Conservation (phyloP, 2,113 vertebrate species). For the Vimba vimba region DNA sequence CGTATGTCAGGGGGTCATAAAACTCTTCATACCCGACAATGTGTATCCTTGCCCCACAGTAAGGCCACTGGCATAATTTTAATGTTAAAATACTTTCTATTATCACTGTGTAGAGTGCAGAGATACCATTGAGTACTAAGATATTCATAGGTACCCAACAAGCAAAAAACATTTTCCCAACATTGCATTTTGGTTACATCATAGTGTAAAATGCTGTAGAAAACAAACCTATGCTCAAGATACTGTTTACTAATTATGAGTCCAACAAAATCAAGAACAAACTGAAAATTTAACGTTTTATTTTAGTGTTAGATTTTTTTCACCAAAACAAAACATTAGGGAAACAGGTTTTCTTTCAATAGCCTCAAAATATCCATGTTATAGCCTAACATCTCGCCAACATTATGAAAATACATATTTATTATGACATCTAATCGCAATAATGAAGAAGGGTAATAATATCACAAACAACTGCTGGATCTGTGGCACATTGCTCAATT, state of each 20-base stretch:
- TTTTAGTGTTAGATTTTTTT: neutral
- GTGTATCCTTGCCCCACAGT: neutral
- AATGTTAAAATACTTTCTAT: neutral
- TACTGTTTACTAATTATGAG: neutral
- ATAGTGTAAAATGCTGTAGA: neutral
- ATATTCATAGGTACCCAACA: neutral
- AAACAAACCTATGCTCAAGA: neutral
- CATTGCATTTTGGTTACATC: constrained; percentile 11
- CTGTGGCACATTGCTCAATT: neutral
- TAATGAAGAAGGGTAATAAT: neutral
- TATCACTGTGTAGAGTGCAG: neutral
- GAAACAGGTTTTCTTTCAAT: neutral
- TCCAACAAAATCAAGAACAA: neutral
- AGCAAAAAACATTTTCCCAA: neutral
- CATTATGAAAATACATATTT: neutral
- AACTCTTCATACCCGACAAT: neutral
- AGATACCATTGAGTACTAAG: neutral
- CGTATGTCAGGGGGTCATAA: constrained; percentile 4
- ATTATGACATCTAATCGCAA: neutral
- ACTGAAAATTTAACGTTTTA: neutral
- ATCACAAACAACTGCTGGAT: neutral
- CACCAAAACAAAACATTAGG: neutral
- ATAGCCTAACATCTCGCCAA: neutral
- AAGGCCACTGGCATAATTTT: neutral
- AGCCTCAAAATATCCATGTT: neutral